Conservation (phyloP, 2,113 vertebrate genomes). For the Micronycteris hirsuta region DNA sequence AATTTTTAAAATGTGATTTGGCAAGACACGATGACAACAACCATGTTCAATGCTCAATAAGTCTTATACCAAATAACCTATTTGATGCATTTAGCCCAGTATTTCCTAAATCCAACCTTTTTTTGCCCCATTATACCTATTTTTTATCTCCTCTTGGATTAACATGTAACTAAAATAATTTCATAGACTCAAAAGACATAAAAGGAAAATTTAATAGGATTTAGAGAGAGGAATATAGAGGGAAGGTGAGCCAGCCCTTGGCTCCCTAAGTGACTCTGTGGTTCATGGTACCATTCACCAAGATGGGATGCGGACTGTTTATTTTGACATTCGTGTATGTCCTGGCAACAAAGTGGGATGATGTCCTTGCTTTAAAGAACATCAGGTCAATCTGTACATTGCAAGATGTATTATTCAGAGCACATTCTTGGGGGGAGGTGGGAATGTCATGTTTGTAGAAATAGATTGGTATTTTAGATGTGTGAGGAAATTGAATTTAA, state of each 20-base stretch:
- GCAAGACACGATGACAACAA: background rate
- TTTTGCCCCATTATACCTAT: background rate
- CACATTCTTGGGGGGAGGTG: background rate
- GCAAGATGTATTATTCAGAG: background rate
- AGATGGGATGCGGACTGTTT: background rate
- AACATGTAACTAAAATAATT: background rate
- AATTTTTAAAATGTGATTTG: background rate
- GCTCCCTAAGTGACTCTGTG: background rate
- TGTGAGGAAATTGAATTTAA: constrained; percentile 25
- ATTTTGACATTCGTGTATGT: background rate
- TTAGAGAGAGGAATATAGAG: background rate
- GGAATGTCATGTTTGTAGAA: constrained; percentile 26
- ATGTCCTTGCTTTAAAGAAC: background rate
- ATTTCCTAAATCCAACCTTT: background rate
- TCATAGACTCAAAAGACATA: background rate
- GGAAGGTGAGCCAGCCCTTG: background rate
- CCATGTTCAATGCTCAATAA: background rate
- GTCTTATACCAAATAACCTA: background rate
- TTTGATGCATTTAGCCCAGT: background rate
- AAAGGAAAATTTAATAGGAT: background rate
- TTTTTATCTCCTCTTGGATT: background rate
- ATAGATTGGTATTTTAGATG: background rate
- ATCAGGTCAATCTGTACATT: background rate
- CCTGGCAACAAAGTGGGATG: background rate
- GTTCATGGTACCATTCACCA: background rate